phyloP scores from a whole-genome alignment of 2,888 invertebrate species.

The Epistrophella euchroma region DNA sequence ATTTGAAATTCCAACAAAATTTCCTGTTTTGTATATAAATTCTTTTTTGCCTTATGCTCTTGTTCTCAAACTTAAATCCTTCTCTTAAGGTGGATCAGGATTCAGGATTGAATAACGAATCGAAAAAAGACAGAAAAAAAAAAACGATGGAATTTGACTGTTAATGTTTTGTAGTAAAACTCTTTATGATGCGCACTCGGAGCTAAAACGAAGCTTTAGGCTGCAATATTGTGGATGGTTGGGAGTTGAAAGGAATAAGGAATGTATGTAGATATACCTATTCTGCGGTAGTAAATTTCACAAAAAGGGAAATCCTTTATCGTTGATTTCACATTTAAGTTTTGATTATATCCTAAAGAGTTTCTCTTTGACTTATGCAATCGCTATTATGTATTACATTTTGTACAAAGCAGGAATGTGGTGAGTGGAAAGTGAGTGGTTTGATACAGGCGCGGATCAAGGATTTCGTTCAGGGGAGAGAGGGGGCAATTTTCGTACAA shows the following conservation, averaged over 20 bases:
- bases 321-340: constrained; percentile 49
- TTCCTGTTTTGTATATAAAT: constrained; percentile 7
- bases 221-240: constrained; percentile 4
- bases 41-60: neutral
- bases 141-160: neutral
- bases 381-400: neutral
- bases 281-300: constrained; percentile 24
- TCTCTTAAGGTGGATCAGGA: neutral
- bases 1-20: constrained; percentile 49
- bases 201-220: constrained; percentile 14
- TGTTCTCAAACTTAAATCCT: constrained; percentile 2
- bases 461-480: too few species aligned
- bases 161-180: constrained; percentile 43
- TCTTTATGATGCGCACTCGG: constrained; percentile 29
- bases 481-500: too few species aligned
- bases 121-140: neutral
- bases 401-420: neutral
- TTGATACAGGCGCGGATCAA: too few species aligned
- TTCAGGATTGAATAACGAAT: constrained; percentile 7
- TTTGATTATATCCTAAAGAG: constrained; percentile 45
- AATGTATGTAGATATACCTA: neutral
- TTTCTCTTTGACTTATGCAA: neutral
- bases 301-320: constrained; percentile 51
- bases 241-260: neutral
- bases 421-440: neutral